Conservation (phyloP, 2,113 vertebrate species). For the Corythaixoides concolor region DNA sequence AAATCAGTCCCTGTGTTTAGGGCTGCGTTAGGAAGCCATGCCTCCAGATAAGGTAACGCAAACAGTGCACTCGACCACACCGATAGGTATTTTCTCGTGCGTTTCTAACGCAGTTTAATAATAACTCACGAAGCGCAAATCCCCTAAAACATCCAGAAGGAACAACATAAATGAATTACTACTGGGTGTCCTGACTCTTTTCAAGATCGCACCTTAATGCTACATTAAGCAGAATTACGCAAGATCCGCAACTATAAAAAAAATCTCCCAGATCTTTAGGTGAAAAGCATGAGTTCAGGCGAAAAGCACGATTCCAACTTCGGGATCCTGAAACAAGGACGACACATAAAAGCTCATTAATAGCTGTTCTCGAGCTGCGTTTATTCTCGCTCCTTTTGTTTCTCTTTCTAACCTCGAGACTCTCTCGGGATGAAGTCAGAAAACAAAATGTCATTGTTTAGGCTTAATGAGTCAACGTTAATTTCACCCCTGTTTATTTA, state of each 20-base stretch:
- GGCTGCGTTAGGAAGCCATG: background rate
- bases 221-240: background rate
- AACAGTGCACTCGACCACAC: fast-evolving
- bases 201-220: background rate
- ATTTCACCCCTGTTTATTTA: slow-evolving; percentile 19
- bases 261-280: background rate
- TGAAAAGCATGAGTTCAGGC: background rate
- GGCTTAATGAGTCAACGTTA: slow-evolving; percentile 43
- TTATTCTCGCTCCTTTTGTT: background rate
- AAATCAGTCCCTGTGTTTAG: background rate
- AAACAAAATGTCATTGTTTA: slow-evolving; percentile 56
- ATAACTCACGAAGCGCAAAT: fast-evolving
- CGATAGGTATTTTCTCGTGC: fast-evolving
- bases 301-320: background rate
- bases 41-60: background rate
- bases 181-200: background rate
- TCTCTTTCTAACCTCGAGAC: background rate
- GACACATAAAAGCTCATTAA: background rate
- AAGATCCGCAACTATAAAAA: background rate
- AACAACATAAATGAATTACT: background rate
- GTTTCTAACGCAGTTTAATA: background rate
- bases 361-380: background rate
- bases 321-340: background rate
- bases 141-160: background rate
- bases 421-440: background rate